These are phyloP conservation scores for Drosophila tripunctata DNA, from an alignment of 2,888 invertebrate species.

Conservation along the genomic window DNA sequence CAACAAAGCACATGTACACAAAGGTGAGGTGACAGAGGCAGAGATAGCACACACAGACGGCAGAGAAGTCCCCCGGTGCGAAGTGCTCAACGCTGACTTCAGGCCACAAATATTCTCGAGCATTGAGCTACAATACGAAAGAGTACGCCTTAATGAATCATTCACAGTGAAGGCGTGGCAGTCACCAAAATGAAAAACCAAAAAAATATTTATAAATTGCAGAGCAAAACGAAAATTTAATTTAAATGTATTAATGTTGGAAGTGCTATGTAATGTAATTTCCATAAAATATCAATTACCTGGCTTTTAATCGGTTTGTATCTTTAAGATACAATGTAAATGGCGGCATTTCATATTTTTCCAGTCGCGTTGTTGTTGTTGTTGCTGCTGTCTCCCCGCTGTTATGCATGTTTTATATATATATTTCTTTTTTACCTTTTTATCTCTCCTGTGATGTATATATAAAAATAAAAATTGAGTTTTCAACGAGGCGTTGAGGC, in stretches of 20 bases:
- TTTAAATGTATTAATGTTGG: conserved; percentile 40
- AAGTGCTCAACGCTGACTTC: conserved; percentile 43
- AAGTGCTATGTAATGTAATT: conserved; percentile 37
- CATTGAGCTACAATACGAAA: conserved; percentile 24
- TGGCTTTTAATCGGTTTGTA: conserved; percentile 53
- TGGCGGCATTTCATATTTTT: conserved; percentile 18
- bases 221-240: conserved; percentile 35
- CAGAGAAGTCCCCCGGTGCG: conserved; percentile 5
- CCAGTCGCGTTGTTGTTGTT: neutral
- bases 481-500: conserved; percentile 51
- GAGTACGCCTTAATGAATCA: conserved; percentile 42
- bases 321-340: conserved; percentile 55
- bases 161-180: conserved; percentile 17
- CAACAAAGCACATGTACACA: conserved; percentile 11
- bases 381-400: conserved; percentile 1
- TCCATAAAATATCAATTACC: conserved; percentile 66
- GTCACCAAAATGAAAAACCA: neutral
- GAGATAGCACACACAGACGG: conserved; percentile 2
- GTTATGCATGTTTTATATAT: conserved; percentile 45
- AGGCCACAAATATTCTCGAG: conserved; percentile 44
- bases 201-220: conserved; percentile 36
- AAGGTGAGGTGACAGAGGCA: conserved; percentile 13
- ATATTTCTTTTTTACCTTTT: conserved; percentile 17
- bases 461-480: conserved; percentile 12
- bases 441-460: conserved; percentile 1